Base-by-base conservation (phyloP, 2,888 invertebrate genomes). In the Pollenia griseotomentosa region DNA sequence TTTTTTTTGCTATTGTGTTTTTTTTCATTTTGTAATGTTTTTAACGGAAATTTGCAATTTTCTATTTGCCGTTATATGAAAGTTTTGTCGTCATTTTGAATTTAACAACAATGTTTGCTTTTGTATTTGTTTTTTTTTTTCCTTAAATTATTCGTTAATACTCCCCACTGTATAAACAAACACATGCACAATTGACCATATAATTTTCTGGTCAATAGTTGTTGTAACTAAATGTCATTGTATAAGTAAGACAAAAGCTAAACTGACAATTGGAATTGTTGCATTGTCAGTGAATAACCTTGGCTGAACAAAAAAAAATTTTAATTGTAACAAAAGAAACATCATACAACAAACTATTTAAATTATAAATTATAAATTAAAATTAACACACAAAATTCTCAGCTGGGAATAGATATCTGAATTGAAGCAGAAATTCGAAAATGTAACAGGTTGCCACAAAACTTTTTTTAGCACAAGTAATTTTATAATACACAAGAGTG, bases 1-100 rank as follows among this genome's bases (percentile, higher is more conserved):
- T 79, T 74, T n/a, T 44, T 65, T 44, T 44, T 83, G 23, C 23
- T 73, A 44, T 70, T 75, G 70, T 70, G 74, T 9, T 63, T 57
- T 16, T 19, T 78, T 70, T 23, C 10, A 46, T 85, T 85, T 57
- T 75, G 66, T 71, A 75, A 79, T 81, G 75, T 81, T 66, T 87
- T 87, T 84, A 84, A 87, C 87, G 87, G 87, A 87, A 78, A 84
- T 87, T 84, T 82, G 87, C 87, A 87, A 87, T 87, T 87, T 87
- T 87, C 81, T 78, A 84, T 84, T 63, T 87, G 84, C 87, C 87
- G 87, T 87, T 87, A 84, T 73, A 44, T 70, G 61, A 77, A 59
- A 59, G 75, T 55, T 74, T 75, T 75, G 74, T 75, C 82, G 75
- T 70, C 68, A 68, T 61, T 40, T 74, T 68, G 10, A 68, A 77